phyloP scores from a whole-genome alignment of 2,888 invertebrate species.

The Polymixis flavicincta region DNA sequence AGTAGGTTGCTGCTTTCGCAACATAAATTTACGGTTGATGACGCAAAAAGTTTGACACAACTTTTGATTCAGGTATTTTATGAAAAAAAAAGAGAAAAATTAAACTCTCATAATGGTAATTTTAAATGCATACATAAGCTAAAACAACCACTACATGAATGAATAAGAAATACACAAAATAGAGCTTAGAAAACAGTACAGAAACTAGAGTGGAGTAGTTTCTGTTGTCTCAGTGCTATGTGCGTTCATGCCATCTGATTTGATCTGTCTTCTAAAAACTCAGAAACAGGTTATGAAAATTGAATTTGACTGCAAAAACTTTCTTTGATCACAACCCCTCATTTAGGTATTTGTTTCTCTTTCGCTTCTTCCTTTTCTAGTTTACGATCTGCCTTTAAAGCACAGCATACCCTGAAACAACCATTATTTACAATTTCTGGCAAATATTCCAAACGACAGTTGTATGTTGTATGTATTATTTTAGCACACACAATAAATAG shows the following conservation, averaged over 20 bases:
- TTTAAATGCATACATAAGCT: neutral
- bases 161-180: neutral
- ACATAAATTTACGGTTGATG: no score
- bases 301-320: neutral
- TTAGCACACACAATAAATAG: neutral
- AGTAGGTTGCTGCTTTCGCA: no score
- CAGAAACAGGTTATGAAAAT: neutral
- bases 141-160: neutral
- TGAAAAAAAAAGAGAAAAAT: neutral
- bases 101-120: neutral
- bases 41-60: neutral
- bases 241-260: neutral
- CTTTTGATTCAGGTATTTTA: neutral
- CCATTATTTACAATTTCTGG: neutral
- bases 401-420: slow-evolving; percentile 25
- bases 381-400: slow-evolving; percentile 7
- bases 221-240: neutral
- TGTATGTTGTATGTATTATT: neutral
- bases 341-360: neutral
- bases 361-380: slow-evolving; percentile 1
- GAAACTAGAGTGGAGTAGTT: neutral
- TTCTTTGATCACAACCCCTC: neutral
- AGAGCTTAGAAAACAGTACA: neutral
- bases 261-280: neutral
- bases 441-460: neutral